Evolutionary conservation across 2,113 vertebrate species (phyloP).

Genomic region (Peromyscus californicus): DNA sequence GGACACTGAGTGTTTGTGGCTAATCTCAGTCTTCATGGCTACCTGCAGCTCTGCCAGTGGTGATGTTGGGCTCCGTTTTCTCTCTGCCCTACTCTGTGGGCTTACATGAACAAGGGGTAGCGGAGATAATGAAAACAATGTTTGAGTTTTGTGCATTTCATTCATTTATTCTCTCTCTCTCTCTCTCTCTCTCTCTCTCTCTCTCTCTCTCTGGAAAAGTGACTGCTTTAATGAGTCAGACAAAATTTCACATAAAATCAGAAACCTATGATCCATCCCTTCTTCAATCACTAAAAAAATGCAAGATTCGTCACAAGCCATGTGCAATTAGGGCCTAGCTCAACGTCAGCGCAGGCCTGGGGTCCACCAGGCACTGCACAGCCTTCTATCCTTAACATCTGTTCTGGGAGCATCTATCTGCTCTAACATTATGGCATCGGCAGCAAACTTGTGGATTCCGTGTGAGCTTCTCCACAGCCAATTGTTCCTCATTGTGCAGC

Average conservation of each 20-base stretch:
- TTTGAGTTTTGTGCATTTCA: neutral
- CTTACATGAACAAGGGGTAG: neutral
- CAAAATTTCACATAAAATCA: slow-evolving; percentile 77
- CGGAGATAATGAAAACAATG: neutral
- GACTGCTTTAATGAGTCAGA: slow-evolving; percentile 76
- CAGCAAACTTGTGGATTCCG: slow-evolving; percentile 96
- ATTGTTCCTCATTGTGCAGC: slow-evolving; percentile 97
- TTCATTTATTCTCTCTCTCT: neutral
- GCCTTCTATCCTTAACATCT: slow-evolving; percentile 93
- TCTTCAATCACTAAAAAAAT: slow-evolving; percentile 68
- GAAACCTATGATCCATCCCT: slow-evolving; percentile 47
- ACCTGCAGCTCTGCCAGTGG: neutral
- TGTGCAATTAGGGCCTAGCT: accelerated
- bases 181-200: too few relatives aligned
- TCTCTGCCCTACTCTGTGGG: neutral
- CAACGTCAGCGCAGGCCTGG: accelerated
- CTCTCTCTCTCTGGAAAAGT: neutral
- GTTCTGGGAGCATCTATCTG: slow-evolving; percentile 92
- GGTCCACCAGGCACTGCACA: accelerated
- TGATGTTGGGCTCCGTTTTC: neutral
- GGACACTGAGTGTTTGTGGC: neutral
- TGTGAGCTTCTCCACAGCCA: slow-evolving; percentile 98
- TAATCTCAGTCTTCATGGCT: neutral
- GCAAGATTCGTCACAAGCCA: neutral
- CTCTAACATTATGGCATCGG: slow-evolving; percentile 93